phyloP scores from a whole-genome alignment of 2,113 vertebrate species.

The Chaetodon trifascialis region DNA sequence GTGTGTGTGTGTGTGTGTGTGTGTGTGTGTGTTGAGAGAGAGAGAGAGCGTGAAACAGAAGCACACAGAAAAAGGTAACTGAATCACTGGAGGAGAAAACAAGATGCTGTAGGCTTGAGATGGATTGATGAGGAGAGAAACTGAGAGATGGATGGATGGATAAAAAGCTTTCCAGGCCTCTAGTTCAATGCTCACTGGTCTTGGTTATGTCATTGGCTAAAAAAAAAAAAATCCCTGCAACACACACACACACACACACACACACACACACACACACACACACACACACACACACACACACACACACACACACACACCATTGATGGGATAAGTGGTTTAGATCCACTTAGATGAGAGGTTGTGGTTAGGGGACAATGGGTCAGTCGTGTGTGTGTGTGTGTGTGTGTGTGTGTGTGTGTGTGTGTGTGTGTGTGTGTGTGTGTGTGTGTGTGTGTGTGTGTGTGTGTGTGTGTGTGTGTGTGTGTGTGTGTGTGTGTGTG shows the following conservation, averaged over 20 bases:
- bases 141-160: constrained; percentile 51
- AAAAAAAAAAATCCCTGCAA: constrained; percentile 18
- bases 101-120: constrained; percentile 58
- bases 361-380: constrained; percentile 53
- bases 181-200: constrained; percentile 61
- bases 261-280: neutral
- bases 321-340: constrained; percentile 70
- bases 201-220: constrained; percentile 53
- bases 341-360: constrained; percentile 69
- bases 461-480: neutral
- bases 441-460: constrained; percentile 1
- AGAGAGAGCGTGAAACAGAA: neutral
- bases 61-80: constrained; percentile 44
- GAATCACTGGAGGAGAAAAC: constrained; percentile 68
- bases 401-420: constrained; percentile 18
- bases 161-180: constrained; percentile 67
- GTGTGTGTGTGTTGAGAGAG: too few species aligned
- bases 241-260: neutral
- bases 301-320: constrained; percentile 12
- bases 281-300: neutral
- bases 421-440: constrained; percentile 3
- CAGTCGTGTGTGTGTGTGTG: constrained; percentile 19
- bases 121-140: constrained; percentile 57
- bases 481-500: constrained; percentile 2
- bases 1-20: too few species aligned